Evolutionary conservation across 2,113 vertebrate genomes (phyloP).

Genomic region (Mesocricetus auratus): DNA sequence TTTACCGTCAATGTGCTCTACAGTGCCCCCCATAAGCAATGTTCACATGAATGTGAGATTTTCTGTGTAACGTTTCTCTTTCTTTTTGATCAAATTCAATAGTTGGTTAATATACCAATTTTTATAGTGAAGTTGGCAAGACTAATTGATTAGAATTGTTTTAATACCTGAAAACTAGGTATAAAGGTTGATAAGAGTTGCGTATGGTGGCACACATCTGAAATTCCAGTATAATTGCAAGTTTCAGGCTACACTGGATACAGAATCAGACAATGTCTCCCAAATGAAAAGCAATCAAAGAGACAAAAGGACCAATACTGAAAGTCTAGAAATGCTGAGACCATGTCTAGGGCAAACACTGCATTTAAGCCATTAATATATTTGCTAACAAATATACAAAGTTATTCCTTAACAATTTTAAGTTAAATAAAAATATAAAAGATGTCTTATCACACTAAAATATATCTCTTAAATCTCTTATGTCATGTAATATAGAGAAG

Average conservation of each 20-base stretch:
- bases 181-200: not conserved
- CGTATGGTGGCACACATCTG: too few species aligned
- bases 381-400: not conserved
- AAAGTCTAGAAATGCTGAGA: not conserved
- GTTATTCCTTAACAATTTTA: not conserved
- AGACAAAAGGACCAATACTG: not conserved
- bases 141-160: not conserved
- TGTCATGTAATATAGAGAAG: not conserved
- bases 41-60: not conserved
- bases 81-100: not conserved
- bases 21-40: not conserved
- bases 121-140: not conserved
- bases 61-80: not conserved
- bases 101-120: not conserved
- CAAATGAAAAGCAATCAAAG: not conserved
- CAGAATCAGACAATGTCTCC: not conserved
- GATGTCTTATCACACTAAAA: not conserved
- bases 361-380: not conserved
- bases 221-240: not conserved
- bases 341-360: not conserved
- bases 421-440: conserved; percentile 27
- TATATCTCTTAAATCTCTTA: not conserved
- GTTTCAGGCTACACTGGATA: not conserved
- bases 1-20: not conserved
- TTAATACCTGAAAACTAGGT: not conserved